Base-by-base conservation (phyloP, 1,140 invertebrate genomes). In the Hyles euphorbiae region DNA sequence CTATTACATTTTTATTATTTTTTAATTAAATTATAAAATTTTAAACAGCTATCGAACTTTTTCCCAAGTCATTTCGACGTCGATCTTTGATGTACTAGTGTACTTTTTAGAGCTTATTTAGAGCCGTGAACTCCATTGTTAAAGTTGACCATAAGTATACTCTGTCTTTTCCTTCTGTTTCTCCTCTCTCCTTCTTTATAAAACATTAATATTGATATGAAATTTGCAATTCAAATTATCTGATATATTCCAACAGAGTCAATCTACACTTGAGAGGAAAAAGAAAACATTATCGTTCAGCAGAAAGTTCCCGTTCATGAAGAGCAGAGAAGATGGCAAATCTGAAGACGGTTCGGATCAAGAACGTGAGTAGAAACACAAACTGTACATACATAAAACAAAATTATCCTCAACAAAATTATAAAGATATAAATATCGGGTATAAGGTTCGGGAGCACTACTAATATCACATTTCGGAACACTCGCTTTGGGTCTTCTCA, bases 241-340 rank as follows among this genome's bases (percentile, higher is more conserved):
- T 32, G 34, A 48, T 49, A 34, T 22, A 22, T 22, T 12, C 11
- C 79, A 78, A 50, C 91, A 92, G 69, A 91, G 96, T 93, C 95
- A 96, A 92, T 98, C 96, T 68, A 98, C 96, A 8, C 91, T 98
- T 78, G 96, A 98, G 88, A 93, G 96, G 76, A 98, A 98, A 91
- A 99, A 99, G 93, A 99, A 99, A 88, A 98, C 98, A 79, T 96
- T 98, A 79, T 98, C 97, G 61, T 99, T 99, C 90, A 98, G 97
- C 78, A 92, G 97, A 83, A 97, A 97, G 89, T 99, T 99, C 89
- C 98, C 98, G 11, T 99, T 99, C 89, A 98, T 99, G 95, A 97
- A 97, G 92, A 98, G 97, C 90, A 97, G 98, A 91, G 98, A 99
- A 83, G 96, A 98, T 78, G 88, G 86, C 67, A 98, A 98, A 88